Evolutionary conservation across 2,797 vertebrate species (phyloP), one percentile per base, ranked within the genome.

Genomic region (Tympanoctomys barrerae): DNA sequence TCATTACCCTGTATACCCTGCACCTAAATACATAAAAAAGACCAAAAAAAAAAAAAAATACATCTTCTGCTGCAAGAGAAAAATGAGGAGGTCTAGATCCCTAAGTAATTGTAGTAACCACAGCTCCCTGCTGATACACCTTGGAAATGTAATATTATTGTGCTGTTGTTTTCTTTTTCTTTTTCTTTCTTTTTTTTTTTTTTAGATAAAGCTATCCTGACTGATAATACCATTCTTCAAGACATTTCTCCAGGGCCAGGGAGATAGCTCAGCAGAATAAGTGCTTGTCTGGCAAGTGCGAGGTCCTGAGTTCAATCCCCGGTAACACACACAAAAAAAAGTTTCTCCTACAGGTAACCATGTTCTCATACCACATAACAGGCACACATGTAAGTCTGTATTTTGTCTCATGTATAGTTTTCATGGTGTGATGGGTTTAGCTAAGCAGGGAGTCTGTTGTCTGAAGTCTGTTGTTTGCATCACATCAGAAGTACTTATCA

Each of bases 321-420:
- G 42, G 5, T 42, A 42, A 4, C 42, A 42, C 42, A 42, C 3
- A 42, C 3, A 42, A 5, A 39, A 39, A 39, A 33, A 94, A 77
- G 28, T 83, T 81, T 80, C 75, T 94, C 16, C 79, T 87, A 36
- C 59, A 80, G 33, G 16, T n/a, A 87, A 84, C 0, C 59, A 62
- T 89, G 78, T 84, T 93, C 59, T 84, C 61, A 64, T 7, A 31
- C 3, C 36, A 13, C 10, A 26, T 36, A 87, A 81, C 2, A 62
- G 39, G 36, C 14, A 80, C 2, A 70, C 33, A 14, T 61, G 33
- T 54, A 92, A 57, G 18, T 78, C 52, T 83, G 1, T 26, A 24
- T 64, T 93, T 87, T 90, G 46, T 59, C 49, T 96, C 61, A 77
- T 81, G 49, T 87, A 75, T 2, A 86, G n/a, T 33, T 42, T 22